Percentiles rank a stretch among this genome's conserved stretches.
Evolutionary conservation across 2,888 invertebrate species (phyloP).

Genomic region (Lucinisca nassula): DNA sequence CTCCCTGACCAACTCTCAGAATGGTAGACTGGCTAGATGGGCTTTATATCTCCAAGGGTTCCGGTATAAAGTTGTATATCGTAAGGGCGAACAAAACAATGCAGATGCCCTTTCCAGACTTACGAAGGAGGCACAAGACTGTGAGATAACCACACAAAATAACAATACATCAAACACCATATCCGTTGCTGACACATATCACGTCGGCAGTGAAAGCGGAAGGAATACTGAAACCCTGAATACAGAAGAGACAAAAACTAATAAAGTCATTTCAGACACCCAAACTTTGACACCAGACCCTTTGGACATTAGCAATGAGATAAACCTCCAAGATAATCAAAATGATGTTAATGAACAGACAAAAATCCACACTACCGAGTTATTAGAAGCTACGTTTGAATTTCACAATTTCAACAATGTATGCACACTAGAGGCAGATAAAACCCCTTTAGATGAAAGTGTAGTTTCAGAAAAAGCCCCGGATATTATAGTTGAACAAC

Average conservation of each 20-base stretch:
- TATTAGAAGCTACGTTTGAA: neutral
- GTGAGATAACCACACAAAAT: too few relatives aligned
- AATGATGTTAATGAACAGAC: neutral
- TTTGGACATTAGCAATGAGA: too few relatives aligned
- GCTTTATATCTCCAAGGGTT: conserved; percentile 44
- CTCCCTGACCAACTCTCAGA: conserved; percentile 14
- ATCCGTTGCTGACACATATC: too few relatives aligned
- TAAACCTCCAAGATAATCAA: too few relatives aligned
- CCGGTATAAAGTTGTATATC: conserved; percentile 45
- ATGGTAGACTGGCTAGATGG: conserved; percentile 59
- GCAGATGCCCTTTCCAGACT: conserved; percentile 48
- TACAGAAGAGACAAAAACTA: too few relatives aligned
- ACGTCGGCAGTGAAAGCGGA: too few relatives aligned
- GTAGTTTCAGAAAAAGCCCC: neutral
- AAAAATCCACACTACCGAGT: neutral
- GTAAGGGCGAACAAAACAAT: conserved; percentile 31
- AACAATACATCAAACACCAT: too few relatives aligned
- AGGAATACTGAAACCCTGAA: too few relatives aligned
- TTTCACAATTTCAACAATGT: neutral
- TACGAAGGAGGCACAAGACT: neutral
- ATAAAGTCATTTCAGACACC: too few relatives aligned
- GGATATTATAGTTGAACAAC: neutral
- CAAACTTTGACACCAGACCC: too few relatives aligned
- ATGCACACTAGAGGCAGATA: neutral
- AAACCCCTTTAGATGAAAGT: neutral